Conservation (phyloP, 2,797 vertebrate genomes). For the Sebastes matsubarae region DNA sequence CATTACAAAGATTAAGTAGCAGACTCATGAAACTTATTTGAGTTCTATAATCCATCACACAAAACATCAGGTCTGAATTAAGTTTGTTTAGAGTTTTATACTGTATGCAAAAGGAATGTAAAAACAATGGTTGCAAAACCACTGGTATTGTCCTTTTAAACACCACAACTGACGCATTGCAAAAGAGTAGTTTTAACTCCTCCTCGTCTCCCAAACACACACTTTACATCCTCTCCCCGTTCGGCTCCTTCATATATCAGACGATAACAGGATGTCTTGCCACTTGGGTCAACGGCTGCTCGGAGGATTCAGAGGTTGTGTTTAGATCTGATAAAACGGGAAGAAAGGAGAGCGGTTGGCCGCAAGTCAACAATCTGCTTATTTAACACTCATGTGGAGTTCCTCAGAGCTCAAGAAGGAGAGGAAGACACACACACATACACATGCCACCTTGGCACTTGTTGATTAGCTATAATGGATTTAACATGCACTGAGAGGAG, state of each 20-base stretch:
- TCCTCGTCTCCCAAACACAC: background rate
- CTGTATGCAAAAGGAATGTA: background rate
- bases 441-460: slow-evolving; percentile 30
- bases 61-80: background rate
- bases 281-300: slow-evolving; percentile 28
- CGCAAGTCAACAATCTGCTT: slow-evolving; percentile 52
- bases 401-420: slow-evolving; percentile 29
- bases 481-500: slow-evolving; percentile 33
- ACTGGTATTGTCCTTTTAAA: background rate
- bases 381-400: slow-evolving; percentile 34
- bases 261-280: slow-evolving; percentile 63
- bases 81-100: background rate
- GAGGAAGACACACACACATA: background rate
- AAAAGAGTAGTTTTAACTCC: background rate
- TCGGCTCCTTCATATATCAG: slow-evolving; percentile 12
- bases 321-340: slow-evolving; percentile 44
- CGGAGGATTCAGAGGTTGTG: slow-evolving; percentile 29
- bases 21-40: background rate
- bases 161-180: background rate
- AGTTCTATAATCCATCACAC: background rate
- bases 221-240: background rate
- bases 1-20: background rate
- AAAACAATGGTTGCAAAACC: background rate
- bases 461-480: slow-evolving; percentile 57
- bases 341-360: slow-evolving; percentile 38